Conservation (phyloP, 2,888 invertebrate species). For the Creontiades dilutus region DNA sequence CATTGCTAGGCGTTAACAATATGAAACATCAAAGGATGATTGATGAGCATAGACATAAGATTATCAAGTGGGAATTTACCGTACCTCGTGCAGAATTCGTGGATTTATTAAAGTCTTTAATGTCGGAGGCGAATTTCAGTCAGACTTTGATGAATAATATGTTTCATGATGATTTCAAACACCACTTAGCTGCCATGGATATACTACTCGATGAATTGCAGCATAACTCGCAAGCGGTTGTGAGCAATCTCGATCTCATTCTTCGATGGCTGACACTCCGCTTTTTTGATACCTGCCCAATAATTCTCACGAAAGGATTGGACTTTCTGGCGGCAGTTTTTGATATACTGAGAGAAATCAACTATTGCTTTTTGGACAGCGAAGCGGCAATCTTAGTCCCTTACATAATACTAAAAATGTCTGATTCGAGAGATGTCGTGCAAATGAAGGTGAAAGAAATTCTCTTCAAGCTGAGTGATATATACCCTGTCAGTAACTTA, state of each 20-base stretch:
- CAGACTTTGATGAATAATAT: background rate
- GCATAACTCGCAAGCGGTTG: background rate
- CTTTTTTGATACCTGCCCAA: constrained; percentile 1
- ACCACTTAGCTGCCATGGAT: constrained; percentile 1
- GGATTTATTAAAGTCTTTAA: background rate
- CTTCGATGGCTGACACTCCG: constrained; percentile 42
- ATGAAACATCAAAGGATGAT: constrained; percentile 23
- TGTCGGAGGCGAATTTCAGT: constrained; percentile 24
- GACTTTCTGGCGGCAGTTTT: background rate
- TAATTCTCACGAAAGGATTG: background rate
- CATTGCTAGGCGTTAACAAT: background rate
- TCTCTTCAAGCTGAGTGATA: background rate
- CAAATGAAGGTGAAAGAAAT: constrained; percentile 14
- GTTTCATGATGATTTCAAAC: constrained; percentile 25
- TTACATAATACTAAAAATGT: constrained; percentile 29
- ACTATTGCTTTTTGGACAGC: constrained; percentile 39
- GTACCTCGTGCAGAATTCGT: background rate
- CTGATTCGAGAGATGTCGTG: constrained; percentile 5
- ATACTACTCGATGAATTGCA: background rate
- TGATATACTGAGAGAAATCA: background rate
- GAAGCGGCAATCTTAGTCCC: constrained; percentile 26
- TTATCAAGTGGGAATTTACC: background rate
- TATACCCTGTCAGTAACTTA: constrained; percentile 30
- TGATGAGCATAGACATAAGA: constrained; percentile 21
- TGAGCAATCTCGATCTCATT: constrained; percentile 42